Percentiles rank a stretch among this genome's conserved stretches.
Evolutionary conservation across 2,888 invertebrate species (phyloP).

Genomic region (Scaptomyza parva): DNA sequence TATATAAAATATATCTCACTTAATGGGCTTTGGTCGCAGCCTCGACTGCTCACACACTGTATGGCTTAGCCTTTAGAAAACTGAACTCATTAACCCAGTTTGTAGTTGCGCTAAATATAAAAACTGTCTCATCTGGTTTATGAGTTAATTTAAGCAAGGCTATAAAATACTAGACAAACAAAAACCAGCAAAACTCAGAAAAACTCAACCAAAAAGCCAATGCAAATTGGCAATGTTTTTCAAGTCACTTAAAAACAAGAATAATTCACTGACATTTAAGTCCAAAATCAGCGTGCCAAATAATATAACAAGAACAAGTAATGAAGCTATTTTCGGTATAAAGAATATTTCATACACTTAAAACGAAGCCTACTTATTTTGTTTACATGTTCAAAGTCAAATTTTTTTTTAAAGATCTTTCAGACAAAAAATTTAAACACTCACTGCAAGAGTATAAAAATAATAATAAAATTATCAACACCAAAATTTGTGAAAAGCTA

Average conservation of each 20-base stretch:
- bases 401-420: too few species aligned
- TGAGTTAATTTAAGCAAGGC: slow-evolving; percentile 55
- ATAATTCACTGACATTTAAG: slow-evolving; percentile 17
- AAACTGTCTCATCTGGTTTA: slow-evolving; percentile 67
- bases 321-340: too few species aligned
- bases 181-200: slow-evolving; percentile 4
- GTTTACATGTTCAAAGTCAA: too few species aligned
- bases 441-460: too few species aligned
- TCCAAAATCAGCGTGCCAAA: slow-evolving; percentile 19
- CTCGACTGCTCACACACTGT: slow-evolving; percentile 19
- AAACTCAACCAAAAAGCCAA: slow-evolving; percentile 7
- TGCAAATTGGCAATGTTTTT: slow-evolving; percentile 44
- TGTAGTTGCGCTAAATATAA: slow-evolving; percentile 50
- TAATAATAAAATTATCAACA: slow-evolving; percentile 35
- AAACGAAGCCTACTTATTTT: too few species aligned
- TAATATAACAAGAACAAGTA: slow-evolving; percentile 20
- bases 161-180: slow-evolving; percentile 34
- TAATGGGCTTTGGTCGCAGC: slow-evolving; percentile 25
- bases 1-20: slow-evolving; percentile 22
- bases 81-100: slow-evolving; percentile 80
- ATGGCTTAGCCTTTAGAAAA: slow-evolving; percentile 20
- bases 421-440: too few species aligned
- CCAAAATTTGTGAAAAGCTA: slow-evolving; percentile 38
- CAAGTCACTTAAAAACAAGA: slow-evolving; percentile 18
- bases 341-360: too few species aligned